Evolutionary conservation across 2,888 invertebrate genomes (phyloP).

Genomic region (Hypena proboscidalis): DNA sequence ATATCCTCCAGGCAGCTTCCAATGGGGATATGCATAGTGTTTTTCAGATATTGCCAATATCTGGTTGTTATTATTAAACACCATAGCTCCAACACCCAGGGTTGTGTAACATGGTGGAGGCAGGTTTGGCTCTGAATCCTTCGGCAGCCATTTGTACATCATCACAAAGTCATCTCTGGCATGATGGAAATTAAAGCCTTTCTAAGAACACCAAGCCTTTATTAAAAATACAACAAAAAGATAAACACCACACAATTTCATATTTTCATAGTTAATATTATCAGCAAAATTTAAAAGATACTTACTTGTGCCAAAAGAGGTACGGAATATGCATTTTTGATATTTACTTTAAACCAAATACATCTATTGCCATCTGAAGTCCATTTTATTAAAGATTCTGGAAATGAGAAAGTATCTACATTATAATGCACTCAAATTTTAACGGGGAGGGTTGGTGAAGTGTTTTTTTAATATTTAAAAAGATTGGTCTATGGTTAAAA

Average conservation of each 20-base stretch:
- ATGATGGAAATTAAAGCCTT: constrained; percentile 96
- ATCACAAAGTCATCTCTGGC: constrained; percentile 92
- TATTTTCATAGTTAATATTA: not conserved
- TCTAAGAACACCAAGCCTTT: constrained; percentile 79
- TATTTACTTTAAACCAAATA: constrained; percentile 92
- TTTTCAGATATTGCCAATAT: constrained; percentile 93
- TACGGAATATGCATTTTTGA: constrained; percentile 88
- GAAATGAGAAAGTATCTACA: constrained; percentile 51
- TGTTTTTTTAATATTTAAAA: too few species aligned
- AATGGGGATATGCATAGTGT: constrained; percentile 86
- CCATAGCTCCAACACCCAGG: constrained; percentile 93
- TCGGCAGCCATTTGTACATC: constrained; percentile 93
- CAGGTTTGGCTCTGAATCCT: constrained; percentile 85
- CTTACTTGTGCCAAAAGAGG: constrained; percentile 89
- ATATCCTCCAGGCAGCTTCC: constrained; percentile 97
- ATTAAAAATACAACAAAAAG: constrained; percentile 38
- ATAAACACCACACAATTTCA: constrained; percentile 15
- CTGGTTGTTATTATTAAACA: constrained; percentile 90
- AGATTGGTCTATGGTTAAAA: too few species aligned
- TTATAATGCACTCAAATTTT: too few species aligned
- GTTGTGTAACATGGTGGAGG: constrained; percentile 92
- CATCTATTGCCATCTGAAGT: constrained; percentile 86
- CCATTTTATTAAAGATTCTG: constrained; percentile 91
- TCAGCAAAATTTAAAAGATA: constrained; percentile 22
- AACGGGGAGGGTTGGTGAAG: too few species aligned